Evolutionary conservation across 1,140 invertebrate genomes (phyloP), one percentile per base, ranked within the genome.

Genomic region (Chironomus striatipennis): DNA sequence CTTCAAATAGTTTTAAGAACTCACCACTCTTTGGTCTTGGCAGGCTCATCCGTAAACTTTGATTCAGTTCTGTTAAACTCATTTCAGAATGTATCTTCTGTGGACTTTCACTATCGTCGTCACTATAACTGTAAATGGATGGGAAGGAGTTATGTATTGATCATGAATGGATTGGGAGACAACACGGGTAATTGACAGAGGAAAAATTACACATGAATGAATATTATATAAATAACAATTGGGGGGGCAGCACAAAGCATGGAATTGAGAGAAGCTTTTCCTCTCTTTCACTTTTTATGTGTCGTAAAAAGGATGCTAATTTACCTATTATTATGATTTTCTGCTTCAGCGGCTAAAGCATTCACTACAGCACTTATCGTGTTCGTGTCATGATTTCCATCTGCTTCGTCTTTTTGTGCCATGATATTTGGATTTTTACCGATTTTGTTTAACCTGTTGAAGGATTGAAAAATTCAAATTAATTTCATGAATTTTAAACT

Each of bases 371-470:
- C 93, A 79, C 93, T 94, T 79, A 96, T 94, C 70, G 91, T 93
- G 85, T 94, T 94, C 80, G 91, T 92, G 83, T 95, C 93, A 47
- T 81, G 80, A 84, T 90, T 91, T 79, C 90, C 91, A 78, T 91
- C 87, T 83, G 93, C 91, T 83, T 94, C 92, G 81, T 96, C 94
- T 74, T 94, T 88, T 80, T 96, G 94, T 76, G 93, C 92, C 76
- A 98, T 94, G 78, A 98, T 89, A 81, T 95, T 97, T 72, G 96
- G 96, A 87, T 98, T 98, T 86, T 98, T 98, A 73, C 97, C 97
- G 81, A 99, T 98, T 87, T 98, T 98, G 85, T 98, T 98, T 77
- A 99, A 87, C 85, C 93, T 90, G 82, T 65, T 83, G 42, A 47
- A 47, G 80, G 80, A 74, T 80, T 80, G 78, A 83, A 80, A 77